These are phyloP conservation scores for Hemichromis elongatus DNA, from an alignment of 2,113 vertebrate species.

Conservation along the genomic window DNA sequence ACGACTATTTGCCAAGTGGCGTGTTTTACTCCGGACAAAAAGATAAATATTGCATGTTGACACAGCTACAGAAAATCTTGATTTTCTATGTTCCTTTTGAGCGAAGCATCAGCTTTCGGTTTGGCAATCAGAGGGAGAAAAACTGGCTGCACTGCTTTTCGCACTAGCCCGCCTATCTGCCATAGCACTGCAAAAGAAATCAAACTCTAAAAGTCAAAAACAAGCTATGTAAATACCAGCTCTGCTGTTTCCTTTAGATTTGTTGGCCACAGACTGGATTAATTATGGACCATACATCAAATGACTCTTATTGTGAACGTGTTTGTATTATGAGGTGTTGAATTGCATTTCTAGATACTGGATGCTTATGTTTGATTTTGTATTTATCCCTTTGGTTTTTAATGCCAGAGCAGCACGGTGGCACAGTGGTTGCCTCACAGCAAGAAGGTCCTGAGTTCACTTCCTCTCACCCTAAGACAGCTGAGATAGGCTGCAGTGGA, in stretches of 20 bases:
- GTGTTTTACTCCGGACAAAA: background rate
- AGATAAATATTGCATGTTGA: background rate
- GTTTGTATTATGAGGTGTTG: background rate
- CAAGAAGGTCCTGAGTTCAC: no score
- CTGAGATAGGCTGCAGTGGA: no score
- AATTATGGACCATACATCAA: background rate
- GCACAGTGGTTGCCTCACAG: no score
- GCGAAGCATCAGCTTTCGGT: background rate
- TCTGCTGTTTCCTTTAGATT: background rate
- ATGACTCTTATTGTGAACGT: background rate
- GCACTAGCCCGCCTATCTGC: fast-evolving
- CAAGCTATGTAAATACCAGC: background rate
- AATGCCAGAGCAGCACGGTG: background rate
- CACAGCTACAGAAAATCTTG: background rate
- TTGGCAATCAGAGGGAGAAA: background rate
- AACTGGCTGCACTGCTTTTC: background rate
- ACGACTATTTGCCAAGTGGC: background rate
- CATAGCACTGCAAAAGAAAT: background rate
- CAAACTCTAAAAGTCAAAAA: background rate
- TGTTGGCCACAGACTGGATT: background rate
- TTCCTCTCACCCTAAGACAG: no score
- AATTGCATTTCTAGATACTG: background rate
- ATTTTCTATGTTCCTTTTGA: background rate
- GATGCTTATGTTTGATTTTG: background rate
- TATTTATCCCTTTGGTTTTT: background rate